phyloP scores from a whole-genome alignment of 2,797 vertebrate species.

The Petrocephalus schoutedeni region DNA sequence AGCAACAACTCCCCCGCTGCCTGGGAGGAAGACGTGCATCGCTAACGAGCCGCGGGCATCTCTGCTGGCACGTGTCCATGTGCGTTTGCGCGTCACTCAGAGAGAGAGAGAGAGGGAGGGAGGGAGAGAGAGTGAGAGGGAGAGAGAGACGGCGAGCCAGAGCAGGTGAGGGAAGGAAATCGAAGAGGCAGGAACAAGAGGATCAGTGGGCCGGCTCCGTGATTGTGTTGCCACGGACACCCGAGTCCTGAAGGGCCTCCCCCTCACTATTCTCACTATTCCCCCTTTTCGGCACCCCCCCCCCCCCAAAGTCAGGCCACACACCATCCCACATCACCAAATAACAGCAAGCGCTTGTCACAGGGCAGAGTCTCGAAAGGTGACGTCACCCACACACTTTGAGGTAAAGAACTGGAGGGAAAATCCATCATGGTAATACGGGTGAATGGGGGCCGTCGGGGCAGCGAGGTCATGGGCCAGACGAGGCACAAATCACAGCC shows the following conservation, averaged over 20 bases:
- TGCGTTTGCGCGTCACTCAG: neutral
- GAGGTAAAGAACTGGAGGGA: conserved; percentile 54
- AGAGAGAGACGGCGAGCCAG: conserved; percentile 2
- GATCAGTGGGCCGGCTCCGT: neutral
- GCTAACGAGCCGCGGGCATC: neutral
- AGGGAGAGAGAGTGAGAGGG: neutral
- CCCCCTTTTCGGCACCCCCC: conserved; percentile 21
- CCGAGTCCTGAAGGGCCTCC: neutral
- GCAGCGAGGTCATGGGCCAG: neutral
- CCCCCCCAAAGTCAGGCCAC: conserved; percentile 34
- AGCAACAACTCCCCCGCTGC: neutral
- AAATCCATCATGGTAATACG: conserved; percentile 53
- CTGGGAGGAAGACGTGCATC: neutral
- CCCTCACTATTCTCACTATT: conserved; percentile 24
- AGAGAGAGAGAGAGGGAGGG: too few species aligned
- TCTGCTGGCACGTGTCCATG: neutral
- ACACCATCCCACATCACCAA: conserved; percentile 45
- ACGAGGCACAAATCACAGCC: neutral
- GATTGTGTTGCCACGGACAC: neutral
- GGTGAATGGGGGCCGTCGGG: neutral
- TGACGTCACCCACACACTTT: conserved; percentile 55
- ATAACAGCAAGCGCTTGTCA: conserved; percentile 33
- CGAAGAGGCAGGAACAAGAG: conserved; percentile 2
- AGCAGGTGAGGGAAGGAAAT: conserved; percentile 12
- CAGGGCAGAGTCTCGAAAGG: conserved; percentile 45